Base-by-base conservation (phyloP, 2,797 vertebrate genomes). In the Sarcophilus harrisii region DNA sequence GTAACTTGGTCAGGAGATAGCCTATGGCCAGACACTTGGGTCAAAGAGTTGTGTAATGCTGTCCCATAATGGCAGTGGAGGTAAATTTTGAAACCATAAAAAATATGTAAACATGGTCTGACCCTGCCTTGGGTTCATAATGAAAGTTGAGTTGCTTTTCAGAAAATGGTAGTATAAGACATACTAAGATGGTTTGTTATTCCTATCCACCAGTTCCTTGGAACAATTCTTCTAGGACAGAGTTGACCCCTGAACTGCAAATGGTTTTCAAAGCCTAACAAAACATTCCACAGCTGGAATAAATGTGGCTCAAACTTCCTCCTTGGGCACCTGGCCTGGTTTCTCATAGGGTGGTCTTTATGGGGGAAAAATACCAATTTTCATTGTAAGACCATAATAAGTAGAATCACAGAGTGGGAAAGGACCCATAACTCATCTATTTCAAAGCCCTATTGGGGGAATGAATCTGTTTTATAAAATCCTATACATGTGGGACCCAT, bases 61-160 rank as follows among this genome's bases (percentile, higher is more conserved):
- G 96, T 97, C 90, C 95, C 95, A 87, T 96, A 97, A 92, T 97
- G 95, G 95, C 93, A 97, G 90, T 95, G 92, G 92, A 97, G 92
- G 93, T 94, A 96, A 96, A 96, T 95, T 94, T 96, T 97, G 87
- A 97, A 98, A 95, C 97, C 97, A 98, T 92, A 97, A 98, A 97
- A 97, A 96, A 66, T 96, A 98, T 97, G 94, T 97, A 97, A 97
- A 62, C 98, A 96, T 96, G 96, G 97, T 96, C 97, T 97, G 96
- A 98, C 96, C 97, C 94, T 91, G 97, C 94, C 87, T 92, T 60
- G 94, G 94, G 98, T 97, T 97, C 97, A 97, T 94, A 97, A 58
- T 90, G 95, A 97, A 97, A 96, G 96, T 95, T 81, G 91, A 93
- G 95, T 95, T 93, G 94, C 96, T 97, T 97, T 97, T 97, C 97